Base-by-base conservation (phyloP, 2,113 vertebrate species). In the Apteryx owenii region DNA sequence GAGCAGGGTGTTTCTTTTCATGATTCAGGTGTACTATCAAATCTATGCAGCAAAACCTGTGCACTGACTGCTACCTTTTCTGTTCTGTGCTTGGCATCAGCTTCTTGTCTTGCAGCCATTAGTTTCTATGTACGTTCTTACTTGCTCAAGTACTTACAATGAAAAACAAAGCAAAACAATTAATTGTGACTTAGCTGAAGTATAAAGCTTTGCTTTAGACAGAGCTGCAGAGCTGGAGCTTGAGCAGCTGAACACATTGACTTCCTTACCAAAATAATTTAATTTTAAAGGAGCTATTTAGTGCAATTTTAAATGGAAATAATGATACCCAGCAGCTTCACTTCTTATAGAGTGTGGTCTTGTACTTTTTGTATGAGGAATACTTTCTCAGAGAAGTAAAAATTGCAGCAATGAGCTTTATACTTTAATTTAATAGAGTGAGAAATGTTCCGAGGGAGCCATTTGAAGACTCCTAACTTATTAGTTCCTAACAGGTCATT, bases 391-490 rank as follows among this genome's bases (percentile, higher is more conserved):
- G 29, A 42, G 21, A 82, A 44, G 23, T 69, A 76, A 79, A 84
- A 73, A 16, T 84, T 81, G 7, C 51, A 78, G 21, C 23, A 84
- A 65, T 80, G 38, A 66, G 4, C 50, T 86, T 54, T 69, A 60
- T 77, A 31, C 9, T 77, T 68, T 71, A 31, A 87, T 92, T 91
- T 92, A 94, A 86, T 51, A 66, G 14, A 75, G 3, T 89, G 9
- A 56, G 40, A 93, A 96, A 72, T 80, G 12, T 94, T 90, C 58
- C 85, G 65, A 94, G 48, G 31, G 69, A 96, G 38, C 20, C 80
- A 29, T 85, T 78, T 76, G 20, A 44, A 96, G 77, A 58, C 51
- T 38, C 87, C 80, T 94, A 26, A 91, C 21, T 79, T 81, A 36
- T 1, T 80, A 60, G 4, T 73, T 82, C 48, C 9, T 54, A 88